Conservation (phyloP, 2,113 vertebrate genomes). For the Chaenogobius annularis region DNA sequence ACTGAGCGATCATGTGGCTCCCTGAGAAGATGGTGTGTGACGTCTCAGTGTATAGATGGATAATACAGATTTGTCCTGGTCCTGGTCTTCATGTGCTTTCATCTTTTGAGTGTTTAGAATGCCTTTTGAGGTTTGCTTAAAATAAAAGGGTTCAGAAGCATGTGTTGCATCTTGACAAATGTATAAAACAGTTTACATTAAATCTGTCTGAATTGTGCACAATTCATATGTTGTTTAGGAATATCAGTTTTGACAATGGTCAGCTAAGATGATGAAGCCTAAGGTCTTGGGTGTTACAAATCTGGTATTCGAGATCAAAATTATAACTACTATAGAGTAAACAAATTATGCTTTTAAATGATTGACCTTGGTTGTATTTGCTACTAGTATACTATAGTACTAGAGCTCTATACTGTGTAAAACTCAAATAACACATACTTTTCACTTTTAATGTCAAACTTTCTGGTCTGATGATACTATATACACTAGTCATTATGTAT, state of each 20-base stretch:
- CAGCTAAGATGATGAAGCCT: background rate
- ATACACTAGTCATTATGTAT: too few species aligned
- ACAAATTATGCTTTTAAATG: background rate
- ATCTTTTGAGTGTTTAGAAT: background rate
- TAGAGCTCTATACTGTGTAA: background rate
- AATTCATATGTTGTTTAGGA: background rate
- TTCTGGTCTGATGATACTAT: too few species aligned
- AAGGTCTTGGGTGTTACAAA: background rate
- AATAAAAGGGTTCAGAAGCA: background rate
- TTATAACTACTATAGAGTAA: background rate
- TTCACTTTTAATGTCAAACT: background rate
- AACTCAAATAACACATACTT: background rate
- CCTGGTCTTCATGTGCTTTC: background rate
- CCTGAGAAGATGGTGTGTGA: conserved; percentile 6
- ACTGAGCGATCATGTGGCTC: conserved; percentile 40
- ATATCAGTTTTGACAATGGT: background rate
- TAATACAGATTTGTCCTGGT: background rate
- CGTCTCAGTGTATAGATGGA: background rate
- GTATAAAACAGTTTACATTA: background rate
- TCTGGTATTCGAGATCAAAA: background rate
- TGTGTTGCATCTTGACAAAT: background rate
- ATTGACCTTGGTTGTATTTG: background rate
- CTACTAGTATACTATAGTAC: background rate
- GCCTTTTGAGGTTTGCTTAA: background rate
- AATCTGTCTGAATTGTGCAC: background rate